Conservation (phyloP, 2,797 vertebrate species). For the Margarornis squamiger region DNA sequence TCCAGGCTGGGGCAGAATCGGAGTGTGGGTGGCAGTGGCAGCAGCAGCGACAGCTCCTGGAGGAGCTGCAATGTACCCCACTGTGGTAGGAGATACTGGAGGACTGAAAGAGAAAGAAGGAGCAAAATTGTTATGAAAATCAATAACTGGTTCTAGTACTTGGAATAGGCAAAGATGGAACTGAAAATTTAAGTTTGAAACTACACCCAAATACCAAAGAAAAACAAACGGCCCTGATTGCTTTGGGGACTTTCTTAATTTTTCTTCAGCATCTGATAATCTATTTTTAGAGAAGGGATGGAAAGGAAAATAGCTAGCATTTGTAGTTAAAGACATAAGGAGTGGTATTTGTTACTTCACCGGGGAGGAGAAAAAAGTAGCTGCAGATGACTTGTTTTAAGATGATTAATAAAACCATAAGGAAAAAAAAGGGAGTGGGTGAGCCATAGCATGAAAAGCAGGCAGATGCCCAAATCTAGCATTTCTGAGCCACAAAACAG, state of each 20-base stretch:
- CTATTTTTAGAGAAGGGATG: neutral
- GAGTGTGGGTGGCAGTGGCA: conserved; percentile 79
- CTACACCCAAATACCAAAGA: neutral
- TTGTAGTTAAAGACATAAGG: neutral
- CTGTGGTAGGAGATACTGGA: conserved; percentile 91
- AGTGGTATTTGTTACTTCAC: neutral
- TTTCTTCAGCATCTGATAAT: neutral
- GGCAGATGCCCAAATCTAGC: neutral
- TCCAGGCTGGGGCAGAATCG: conserved; percentile 86
- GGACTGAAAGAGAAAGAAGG: conserved; percentile 76
- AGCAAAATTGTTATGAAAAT: neutral
- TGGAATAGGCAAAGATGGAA: neutral
- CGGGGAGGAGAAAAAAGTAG: neutral
- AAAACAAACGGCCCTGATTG: neutral
- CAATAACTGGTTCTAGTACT: neutral
- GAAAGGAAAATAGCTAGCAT: neutral
- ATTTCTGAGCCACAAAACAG: neutral
- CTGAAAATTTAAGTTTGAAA: neutral
- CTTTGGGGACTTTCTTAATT: neutral
- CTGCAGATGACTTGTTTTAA: neutral
- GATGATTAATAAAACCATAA: neutral
- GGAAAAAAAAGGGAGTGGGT: neutral
- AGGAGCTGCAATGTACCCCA: conserved; percentile 89
- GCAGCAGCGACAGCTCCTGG: conserved; percentile 86
- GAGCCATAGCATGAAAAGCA: neutral